Base-by-base conservation (phyloP, 2,113 vertebrate genomes). In the Trematocara marginatum region DNA sequence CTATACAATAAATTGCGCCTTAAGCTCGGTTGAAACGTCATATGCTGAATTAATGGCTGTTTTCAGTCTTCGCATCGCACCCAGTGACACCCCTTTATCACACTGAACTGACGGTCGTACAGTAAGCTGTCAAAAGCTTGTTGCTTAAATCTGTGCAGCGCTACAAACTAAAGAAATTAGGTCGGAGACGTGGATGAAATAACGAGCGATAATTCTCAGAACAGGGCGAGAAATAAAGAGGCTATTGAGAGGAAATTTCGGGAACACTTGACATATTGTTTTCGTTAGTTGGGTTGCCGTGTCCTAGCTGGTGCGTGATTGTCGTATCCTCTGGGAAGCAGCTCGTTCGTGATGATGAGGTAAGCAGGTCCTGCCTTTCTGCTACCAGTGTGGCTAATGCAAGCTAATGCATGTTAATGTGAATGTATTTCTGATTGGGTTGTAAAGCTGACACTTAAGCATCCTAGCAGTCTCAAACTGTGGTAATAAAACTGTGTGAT, bases 51-150 rank as follows among this genome's bases (percentile, higher is more conserved):
- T 8, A 6, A 11, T 8, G 2, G 10, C 13, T 3, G 11, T 80
- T 3, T 26, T 26, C 2, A n/a, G 3, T 2, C 49, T n/a, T 45
- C 7, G n/a, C 7, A 29, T 8, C 20, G 6, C 16, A 78, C 23
- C 59, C 66, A 10, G 3, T 6, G 7, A 57, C 69, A 47, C 51
- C 81, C 82, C 85, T 83, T 82, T 80, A 23, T 74, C 80, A 79
- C 74, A 57, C 86, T 51, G 80, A 53, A 79, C 40, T 78, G 89
- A 90, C 90, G 81, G 47, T 80, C 84, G 89, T 93, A 93, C 94
- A 90, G 94, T 93, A 94, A 96, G 95, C 95, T 96, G 96, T 95
- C 95, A 96, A 93, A 94, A 94, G 96, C 96, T 96, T 95, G 96
- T 96, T 95, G 96, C 95, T 95, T 88, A 92, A 94, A 95, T 94